Percentiles rank a stretch among this genome's conserved stretches.
phyloP scores from a whole-genome alignment of 2,113 vertebrate genomes.

The Puntigrus tetrazona region DNA sequence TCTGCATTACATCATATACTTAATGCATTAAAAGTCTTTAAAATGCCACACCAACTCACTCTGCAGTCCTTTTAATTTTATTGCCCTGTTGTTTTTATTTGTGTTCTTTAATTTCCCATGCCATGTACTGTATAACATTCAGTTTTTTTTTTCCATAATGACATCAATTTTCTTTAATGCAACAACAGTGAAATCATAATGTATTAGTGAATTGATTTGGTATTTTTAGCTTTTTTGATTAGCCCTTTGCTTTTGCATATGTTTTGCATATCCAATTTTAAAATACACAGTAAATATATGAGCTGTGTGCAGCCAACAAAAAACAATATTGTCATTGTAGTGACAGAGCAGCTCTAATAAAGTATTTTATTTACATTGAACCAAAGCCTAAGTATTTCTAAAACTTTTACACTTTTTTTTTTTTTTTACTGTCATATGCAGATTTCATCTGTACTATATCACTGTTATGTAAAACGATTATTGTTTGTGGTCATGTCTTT shows the following conservation, averaged over 20 bases:
- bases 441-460: not conserved
- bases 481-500: slow-evolving; percentile 13
- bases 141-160: no score
- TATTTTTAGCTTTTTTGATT: not conserved
- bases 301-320: not conserved
- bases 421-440: not conserved
- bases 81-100: not conserved
- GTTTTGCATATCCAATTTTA: not conserved
- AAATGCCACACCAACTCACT: not conserved
- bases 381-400: not conserved
- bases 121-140: not conserved
- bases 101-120: not conserved
- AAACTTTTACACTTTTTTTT: not conserved
- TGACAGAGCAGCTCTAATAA: not conserved
- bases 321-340: not conserved
- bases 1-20: slow-evolving; percentile 19
- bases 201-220: not conserved
- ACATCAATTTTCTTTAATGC: no score
- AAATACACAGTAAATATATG: not conserved
- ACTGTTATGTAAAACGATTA: not conserved
- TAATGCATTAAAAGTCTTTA: not conserved
- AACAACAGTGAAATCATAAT: not conserved
- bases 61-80: not conserved
- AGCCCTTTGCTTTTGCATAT: not conserved
- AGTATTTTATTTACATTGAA: not conserved